Evolutionary conservation across 2,113 vertebrate genomes (phyloP).

Genomic region (Phodopus roborovskii): DNA sequence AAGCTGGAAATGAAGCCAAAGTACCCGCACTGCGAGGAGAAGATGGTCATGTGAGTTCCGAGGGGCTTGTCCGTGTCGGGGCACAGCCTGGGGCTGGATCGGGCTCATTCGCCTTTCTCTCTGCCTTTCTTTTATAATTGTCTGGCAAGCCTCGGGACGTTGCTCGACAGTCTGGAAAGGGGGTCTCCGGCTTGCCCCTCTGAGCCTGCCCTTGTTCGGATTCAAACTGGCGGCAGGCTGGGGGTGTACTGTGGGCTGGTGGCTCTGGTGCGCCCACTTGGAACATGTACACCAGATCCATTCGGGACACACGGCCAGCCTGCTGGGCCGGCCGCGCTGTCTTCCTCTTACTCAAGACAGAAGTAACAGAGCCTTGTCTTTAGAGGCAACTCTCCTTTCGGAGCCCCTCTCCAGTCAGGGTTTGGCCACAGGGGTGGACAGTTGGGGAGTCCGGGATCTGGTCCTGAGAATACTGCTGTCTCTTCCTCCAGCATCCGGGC

Average conservation of each 20-base stretch:
- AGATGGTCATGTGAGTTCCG: slow-evolving; percentile 98
- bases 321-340: background rate
- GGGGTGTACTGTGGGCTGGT: background rate
- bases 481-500: background rate
- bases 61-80: background rate
- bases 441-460: background rate
- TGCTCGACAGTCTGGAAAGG: slow-evolving; percentile 5
- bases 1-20: slow-evolving; percentile 99
- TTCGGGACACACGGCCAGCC: background rate
- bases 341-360: background rate
- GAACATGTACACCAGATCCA: background rate
- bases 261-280: background rate
- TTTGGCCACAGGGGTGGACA: background rate
- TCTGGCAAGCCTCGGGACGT: slow-evolving; percentile 13
- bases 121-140: slow-evolving; percentile 32
- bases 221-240: background rate
- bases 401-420: background rate
- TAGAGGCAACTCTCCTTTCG: background rate
- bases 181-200: slow-evolving; percentile 21
- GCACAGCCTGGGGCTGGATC: background rate
- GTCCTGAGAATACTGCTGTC: background rate
- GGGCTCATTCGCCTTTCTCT: slow-evolving; percentile 4
- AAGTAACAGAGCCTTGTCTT: background rate
- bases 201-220: background rate
- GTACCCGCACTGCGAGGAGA: slow-evolving; percentile 97